Conservation (phyloP, 2,888 invertebrate species). For the Salpingus planirostris region DNA sequence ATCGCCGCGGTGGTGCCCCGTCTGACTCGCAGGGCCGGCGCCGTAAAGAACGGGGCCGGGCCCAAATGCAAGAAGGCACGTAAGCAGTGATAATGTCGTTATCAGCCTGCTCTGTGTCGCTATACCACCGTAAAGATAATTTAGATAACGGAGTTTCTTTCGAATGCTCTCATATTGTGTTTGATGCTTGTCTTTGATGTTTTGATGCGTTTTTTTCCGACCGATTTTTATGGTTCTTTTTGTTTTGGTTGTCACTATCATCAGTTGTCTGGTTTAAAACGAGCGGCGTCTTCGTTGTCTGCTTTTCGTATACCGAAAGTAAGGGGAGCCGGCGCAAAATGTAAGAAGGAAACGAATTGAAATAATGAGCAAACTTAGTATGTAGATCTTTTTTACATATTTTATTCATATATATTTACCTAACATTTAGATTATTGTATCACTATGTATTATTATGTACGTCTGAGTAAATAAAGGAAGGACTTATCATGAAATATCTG, state of each 20-base stretch:
- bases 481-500: too few relatives aligned
- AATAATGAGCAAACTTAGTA: too few relatives aligned
- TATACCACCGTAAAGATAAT: too few relatives aligned
- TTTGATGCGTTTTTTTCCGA: background rate
- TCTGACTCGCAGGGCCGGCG: constrained; percentile 24
- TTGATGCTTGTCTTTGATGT: background rate
- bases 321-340: constrained; percentile 3
- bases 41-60: constrained; percentile 31
- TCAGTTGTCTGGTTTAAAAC: constrained; percentile 6
- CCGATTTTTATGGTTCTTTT: background rate
- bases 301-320: constrained; percentile 11
- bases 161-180: too few relatives aligned
- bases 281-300: constrained; percentile 3
- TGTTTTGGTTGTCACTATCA: background rate
- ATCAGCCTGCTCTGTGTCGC: too few relatives aligned
- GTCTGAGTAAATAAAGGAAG: too few relatives aligned
- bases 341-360: constrained; percentile 7
- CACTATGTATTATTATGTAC: too few relatives aligned
- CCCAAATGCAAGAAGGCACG: constrained; percentile 32
- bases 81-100: constrained; percentile 7
- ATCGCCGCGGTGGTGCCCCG: constrained; percentile 22
- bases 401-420: too few relatives aligned
- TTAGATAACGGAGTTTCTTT: too few relatives aligned
- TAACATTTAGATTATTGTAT: too few relatives aligned
- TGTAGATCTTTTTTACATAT: too few relatives aligned